phyloP scores from a whole-genome alignment of 2,888 invertebrate genomes.

The Drosophila flavopinicola region DNA sequence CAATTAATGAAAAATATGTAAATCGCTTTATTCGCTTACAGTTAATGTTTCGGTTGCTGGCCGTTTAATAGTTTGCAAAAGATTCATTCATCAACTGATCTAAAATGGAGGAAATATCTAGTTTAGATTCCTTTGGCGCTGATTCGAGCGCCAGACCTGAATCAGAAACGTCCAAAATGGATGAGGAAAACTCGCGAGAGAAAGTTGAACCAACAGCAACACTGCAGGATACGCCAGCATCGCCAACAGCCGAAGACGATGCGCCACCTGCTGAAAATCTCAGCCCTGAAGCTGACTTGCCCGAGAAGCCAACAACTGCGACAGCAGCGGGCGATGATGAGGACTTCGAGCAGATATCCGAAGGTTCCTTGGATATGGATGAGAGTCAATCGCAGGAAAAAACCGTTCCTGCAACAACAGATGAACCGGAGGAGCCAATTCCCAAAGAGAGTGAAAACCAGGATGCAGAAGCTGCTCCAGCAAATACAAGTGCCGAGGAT shows the following conservation, averaged over 20 bases:
- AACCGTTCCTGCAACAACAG: conserved; percentile 35
- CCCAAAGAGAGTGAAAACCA: conserved; percentile 26
- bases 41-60: conserved; percentile 70
- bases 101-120: conserved; percentile 83
- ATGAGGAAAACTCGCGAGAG: conserved; percentile 60
- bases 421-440: conserved; percentile 16
- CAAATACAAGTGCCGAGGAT: conserved; percentile 7
- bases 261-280: conserved; percentile 30
- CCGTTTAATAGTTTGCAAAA: conserved; percentile 24
- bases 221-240: conserved; percentile 54
- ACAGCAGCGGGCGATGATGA: conserved; percentile 63
- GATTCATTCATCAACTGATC: conserved; percentile 27
- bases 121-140: conserved; percentile 80
- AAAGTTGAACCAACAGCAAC: conserved; percentile 29
- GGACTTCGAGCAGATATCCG: conserved; percentile 81
- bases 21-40: conserved; percentile 41
- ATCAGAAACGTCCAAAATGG: conserved; percentile 67
- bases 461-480: conserved; percentile 3
- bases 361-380: conserved; percentile 77
- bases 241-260: conserved; percentile 54
- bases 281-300: conserved; percentile 1
- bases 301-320: conserved; percentile 31
- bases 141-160: conserved; percentile 75
- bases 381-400: conserved; percentile 73
- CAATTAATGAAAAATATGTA: conserved; percentile 5